These are phyloP conservation scores for Calidris pugnax DNA, from an alignment of 2,113 vertebrate species.

Conservation along the genomic window DNA sequence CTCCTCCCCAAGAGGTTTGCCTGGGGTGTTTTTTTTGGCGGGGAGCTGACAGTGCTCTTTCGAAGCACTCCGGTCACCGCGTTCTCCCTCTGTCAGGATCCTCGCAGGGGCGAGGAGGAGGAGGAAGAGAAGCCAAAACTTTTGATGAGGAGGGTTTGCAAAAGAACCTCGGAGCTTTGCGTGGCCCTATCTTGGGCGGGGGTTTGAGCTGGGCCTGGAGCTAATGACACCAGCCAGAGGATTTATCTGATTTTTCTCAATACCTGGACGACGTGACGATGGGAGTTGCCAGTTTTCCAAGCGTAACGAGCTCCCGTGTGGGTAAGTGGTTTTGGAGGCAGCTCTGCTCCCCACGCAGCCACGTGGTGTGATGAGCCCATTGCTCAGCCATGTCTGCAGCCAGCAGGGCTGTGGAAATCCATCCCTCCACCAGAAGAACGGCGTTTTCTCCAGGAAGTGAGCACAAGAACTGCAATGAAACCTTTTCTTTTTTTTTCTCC, in stretches of 20 bases:
- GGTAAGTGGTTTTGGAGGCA: not conserved
- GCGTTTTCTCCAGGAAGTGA: not conserved
- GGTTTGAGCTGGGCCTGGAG: not conserved
- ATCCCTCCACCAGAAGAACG: not conserved
- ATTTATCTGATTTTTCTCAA: not conserved
- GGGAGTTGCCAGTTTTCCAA: not conserved
- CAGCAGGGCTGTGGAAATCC: not conserved
- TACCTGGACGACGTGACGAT: not conserved
- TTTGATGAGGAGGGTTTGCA: not conserved
- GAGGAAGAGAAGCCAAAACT: not conserved
- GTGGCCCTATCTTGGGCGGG: not conserved
- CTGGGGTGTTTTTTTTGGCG: not conserved
- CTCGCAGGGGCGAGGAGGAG: not conserved
- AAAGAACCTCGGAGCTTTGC: not conserved
- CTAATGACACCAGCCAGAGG: not conserved
- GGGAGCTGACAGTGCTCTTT: not conserved
- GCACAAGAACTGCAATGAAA: not conserved
- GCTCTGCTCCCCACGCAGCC: not conserved
- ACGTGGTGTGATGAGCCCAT: not conserved
- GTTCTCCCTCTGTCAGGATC: not conserved
- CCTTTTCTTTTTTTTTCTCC: no score
- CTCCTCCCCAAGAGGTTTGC: not conserved
- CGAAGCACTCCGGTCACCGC: not conserved
- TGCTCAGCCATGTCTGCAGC: not conserved
- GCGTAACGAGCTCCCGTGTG: not conserved